Conservation (phyloP, 2,888 invertebrate genomes). For the Acleris literana region DNA sequence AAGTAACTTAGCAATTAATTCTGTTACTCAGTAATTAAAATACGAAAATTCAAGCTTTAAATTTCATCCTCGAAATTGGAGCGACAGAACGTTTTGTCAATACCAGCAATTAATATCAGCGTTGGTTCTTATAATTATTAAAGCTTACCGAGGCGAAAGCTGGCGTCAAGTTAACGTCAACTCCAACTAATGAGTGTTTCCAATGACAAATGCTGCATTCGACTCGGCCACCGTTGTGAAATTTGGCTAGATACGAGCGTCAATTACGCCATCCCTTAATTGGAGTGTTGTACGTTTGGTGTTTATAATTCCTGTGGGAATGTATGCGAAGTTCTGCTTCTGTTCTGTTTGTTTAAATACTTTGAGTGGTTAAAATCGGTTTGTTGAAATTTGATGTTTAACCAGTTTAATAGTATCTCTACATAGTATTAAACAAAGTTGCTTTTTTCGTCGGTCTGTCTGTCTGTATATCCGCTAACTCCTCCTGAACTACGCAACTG, state of each 20-base stretch:
- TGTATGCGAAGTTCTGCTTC: conserved; percentile 14
- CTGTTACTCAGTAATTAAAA: conserved; percentile 33
- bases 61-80: conserved; percentile 47
- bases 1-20: conserved; percentile 28
- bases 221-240: conserved; percentile 53
- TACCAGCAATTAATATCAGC: conserved; percentile 75
- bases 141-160: conserved; percentile 70
- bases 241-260: conserved; percentile 58
- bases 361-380: conserved; percentile 2
- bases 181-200: conserved; percentile 76
- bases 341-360: conserved; percentile 13
- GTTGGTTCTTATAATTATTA: conserved; percentile 76
- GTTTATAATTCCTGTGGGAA: conserved; percentile 35
- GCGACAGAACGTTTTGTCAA: conserved; percentile 69
- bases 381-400: background rate
- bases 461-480: too few species aligned
- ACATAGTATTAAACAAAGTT: too few species aligned
- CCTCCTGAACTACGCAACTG: too few species aligned
- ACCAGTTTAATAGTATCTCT: too few species aligned
- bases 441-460: too few species aligned
- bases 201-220: conserved; percentile 77
- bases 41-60: conserved; percentile 32
- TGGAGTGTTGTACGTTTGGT: conserved; percentile 34
- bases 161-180: conserved; percentile 79
- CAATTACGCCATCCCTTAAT: conserved; percentile 39